A percentile compares a stretch with the other conserved stretches of the same genome.
Conservation (phyloP, 2,113 vertebrate genomes). For the Guaruba guarouba region DNA sequence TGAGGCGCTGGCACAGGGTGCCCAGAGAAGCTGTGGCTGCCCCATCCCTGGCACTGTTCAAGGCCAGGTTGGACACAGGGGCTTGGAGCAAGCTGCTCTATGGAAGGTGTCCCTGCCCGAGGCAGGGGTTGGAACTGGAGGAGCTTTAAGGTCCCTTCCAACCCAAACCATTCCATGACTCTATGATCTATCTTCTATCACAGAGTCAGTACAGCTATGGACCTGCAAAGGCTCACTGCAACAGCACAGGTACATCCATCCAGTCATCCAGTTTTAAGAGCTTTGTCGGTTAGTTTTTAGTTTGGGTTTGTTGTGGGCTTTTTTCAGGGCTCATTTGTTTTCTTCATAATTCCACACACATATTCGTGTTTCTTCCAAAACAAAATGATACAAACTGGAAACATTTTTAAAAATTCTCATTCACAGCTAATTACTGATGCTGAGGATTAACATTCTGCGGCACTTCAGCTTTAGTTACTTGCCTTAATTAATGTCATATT, state of each 20-base stretch:
- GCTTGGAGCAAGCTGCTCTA: neutral
- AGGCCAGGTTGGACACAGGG: no score
- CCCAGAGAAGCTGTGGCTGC: no score
- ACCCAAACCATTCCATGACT: neutral
- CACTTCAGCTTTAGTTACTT: conserved; percentile 67
- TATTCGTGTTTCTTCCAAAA: conserved; percentile 49
- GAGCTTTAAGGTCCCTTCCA: neutral
- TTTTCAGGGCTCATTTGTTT: neutral
- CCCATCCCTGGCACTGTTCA: no score
- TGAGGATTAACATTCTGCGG: conserved; percentile 60
- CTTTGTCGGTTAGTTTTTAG: neutral
- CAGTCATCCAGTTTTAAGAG: neutral
- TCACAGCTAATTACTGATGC: conserved; percentile 56
- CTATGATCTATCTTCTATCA: neutral
- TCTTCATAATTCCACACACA: conserved; percentile 37
- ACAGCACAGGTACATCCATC: neutral
- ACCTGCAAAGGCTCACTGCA: neutral
- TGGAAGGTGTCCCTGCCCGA: neutral
- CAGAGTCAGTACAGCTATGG: neutral
- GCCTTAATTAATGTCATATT: conserved; percentile 69
- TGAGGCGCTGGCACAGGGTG: no score
- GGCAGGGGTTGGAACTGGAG: neutral
- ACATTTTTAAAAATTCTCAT: conserved; percentile 44
- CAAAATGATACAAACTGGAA: conserved; percentile 53
- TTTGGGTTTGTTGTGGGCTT: neutral